Conservation (phyloP, 2,888 invertebrate genomes). For the Sinopyrophorus schimmeli region DNA sequence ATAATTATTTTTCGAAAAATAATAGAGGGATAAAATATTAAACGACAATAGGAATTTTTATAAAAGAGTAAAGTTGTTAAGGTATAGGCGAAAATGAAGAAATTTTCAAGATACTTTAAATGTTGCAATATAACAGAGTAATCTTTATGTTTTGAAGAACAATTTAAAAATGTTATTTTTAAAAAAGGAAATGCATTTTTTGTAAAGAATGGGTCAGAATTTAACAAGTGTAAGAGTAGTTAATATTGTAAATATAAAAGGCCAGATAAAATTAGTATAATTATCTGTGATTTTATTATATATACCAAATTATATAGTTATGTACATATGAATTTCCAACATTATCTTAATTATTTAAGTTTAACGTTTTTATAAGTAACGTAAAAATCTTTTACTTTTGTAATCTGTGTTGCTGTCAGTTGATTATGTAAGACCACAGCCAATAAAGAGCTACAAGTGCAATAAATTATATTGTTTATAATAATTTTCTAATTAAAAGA, state of each 20-base stretch:
- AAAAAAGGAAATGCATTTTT: constrained; percentile 14
- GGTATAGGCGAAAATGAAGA: constrained; percentile 4
- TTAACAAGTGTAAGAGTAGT: constrained; percentile 19
- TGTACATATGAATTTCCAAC: constrained; percentile 33
- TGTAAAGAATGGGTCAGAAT: constrained; percentile 23
- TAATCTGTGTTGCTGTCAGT: constrained; percentile 47
- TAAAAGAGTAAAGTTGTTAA: constrained; percentile 10
- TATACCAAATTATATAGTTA: constrained; percentile 44
- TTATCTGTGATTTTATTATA: constrained; percentile 55
- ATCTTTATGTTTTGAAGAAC: constrained; percentile 19
- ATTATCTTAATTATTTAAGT: constrained; percentile 46
- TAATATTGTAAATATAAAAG: constrained; percentile 42
- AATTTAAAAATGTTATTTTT: constrained; percentile 21
- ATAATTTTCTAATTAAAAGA: no score
- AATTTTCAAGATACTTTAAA: constrained; percentile 6
- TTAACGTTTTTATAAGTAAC: constrained; percentile 50
- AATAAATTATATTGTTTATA: no score
- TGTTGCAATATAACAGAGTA: constrained; percentile 23
- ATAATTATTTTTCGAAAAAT: background rate
- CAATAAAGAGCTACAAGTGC: constrained; percentile 39
- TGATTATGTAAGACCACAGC: constrained; percentile 47
- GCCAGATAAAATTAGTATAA: constrained; percentile 50
- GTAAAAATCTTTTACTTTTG: constrained; percentile 52
- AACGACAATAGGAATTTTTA: constrained; percentile 29
- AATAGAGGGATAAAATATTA: constrained; percentile 15